Conservation (phyloP, 2,888 invertebrate species). For the Ochropacha duplaris region DNA sequence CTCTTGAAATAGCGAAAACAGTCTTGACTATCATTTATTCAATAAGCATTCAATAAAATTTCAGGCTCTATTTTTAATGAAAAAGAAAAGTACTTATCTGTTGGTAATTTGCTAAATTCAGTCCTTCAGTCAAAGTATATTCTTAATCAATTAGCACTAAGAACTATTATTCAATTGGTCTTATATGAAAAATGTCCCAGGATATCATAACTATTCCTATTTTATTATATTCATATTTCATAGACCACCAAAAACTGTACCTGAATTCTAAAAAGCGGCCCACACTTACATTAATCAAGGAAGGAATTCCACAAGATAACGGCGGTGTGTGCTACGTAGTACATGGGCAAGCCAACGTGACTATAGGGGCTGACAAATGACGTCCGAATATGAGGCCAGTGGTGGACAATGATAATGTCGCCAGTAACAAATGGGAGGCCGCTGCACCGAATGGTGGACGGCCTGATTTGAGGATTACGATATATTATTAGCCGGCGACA, state of each 20-base stretch:
- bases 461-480: conserved; percentile 63
- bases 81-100: no score
- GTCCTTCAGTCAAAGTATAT: no score
- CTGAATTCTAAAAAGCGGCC: neutral
- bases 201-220: no score
- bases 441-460: conserved; percentile 59
- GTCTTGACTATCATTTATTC: neutral
- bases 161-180: no score
- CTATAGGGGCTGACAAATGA: conserved; percentile 66
- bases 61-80: neutral
- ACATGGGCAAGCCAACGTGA: conserved; percentile 46
- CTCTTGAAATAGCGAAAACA: neutral
- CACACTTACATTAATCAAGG: conserved; percentile 1
- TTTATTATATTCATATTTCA: no score
- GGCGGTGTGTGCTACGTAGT: conserved; percentile 27
- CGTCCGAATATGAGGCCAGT: conserved; percentile 73
- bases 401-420: conserved; percentile 75
- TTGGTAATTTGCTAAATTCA: no score
- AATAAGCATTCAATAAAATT: neutral
- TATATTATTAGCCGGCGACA: conserved; percentile 58
- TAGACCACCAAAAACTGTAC: neutral
- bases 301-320: conserved; percentile 4
- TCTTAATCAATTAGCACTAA: no score
- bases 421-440: conserved; percentile 65
- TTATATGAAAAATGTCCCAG: no score